A percentile compares a stretch with the other conserved stretches of the same genome.
phyloP scores from a whole-genome alignment of 2,797 vertebrate genomes.

The Pipistrellus pipistrellus region DNA sequence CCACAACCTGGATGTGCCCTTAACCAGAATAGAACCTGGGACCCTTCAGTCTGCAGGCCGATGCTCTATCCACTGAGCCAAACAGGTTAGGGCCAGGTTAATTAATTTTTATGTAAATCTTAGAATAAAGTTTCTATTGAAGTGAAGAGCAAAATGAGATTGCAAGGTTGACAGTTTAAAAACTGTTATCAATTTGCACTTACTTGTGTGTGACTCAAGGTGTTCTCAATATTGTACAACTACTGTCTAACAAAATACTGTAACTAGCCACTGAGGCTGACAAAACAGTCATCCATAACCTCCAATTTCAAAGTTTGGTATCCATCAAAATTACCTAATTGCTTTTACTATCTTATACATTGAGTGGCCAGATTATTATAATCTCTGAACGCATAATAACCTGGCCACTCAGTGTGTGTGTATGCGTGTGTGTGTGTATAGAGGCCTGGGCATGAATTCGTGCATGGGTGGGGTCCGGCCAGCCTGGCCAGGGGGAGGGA shows the following conservation, averaged over 20 bases:
- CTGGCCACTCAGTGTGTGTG: no score
- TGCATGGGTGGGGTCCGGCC: no score
- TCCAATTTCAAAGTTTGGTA: conserved; percentile 41
- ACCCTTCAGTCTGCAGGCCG: no score
- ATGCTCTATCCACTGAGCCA: no score
- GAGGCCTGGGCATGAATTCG: no score
- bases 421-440: no score
- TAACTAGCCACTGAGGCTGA: background rate
- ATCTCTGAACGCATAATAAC: no score
- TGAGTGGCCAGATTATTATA: no score
- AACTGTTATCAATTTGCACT: background rate
- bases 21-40: no score
- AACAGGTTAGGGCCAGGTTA: background rate
- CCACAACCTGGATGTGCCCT: no score
- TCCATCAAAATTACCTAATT: conserved; percentile 3
- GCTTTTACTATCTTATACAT: background rate
- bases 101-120: conserved; percentile 58
- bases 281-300: background rate
- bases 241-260: background rate
- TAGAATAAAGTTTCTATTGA: conserved; percentile 56
- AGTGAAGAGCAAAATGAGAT: conserved; percentile 34
- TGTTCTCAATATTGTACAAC: background rate
- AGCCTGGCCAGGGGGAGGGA: no score
- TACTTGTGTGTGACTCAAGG: conserved; percentile 28
- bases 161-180: conserved; percentile 23